A percentile compares a stretch with the other conserved stretches of the same genome.
Evolutionary conservation across 2,888 invertebrate species (phyloP).

Genomic region (Miltochrista miniata): DNA sequence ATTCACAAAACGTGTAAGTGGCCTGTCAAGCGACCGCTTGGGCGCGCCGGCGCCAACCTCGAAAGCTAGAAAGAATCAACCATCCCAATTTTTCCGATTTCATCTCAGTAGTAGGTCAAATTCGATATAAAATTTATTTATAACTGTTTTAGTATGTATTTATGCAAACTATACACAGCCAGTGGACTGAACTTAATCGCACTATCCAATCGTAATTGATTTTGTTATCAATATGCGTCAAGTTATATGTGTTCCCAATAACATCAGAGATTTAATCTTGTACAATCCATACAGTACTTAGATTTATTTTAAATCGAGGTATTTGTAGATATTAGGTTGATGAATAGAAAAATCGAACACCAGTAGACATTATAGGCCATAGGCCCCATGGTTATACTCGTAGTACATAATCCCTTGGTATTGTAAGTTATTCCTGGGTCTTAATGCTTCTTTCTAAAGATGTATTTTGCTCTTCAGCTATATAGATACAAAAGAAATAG

Average conservation of each 20-base stretch:
- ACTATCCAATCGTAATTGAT: constrained; percentile 55
- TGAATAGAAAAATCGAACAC: neutral
- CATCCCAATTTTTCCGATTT: constrained; percentile 60
- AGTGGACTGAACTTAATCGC: constrained; percentile 55
- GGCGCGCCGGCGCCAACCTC: constrained; percentile 50
- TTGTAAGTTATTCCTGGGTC: no score
- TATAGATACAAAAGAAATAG: no score
- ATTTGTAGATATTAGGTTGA: neutral
- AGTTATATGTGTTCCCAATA: constrained; percentile 36
- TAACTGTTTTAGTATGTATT: constrained; percentile 58
- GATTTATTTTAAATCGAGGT: neutral
- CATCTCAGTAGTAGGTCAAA: constrained; percentile 56
- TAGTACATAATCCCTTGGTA: no score
- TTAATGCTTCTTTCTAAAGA: no score
- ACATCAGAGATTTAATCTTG: constrained; percentile 8
- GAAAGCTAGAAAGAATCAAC: constrained; percentile 48
- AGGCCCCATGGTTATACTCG: no score
- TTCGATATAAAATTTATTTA: constrained; percentile 54
- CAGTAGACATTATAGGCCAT: no score
- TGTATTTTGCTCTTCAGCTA: no score
- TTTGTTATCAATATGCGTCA: constrained; percentile 51
- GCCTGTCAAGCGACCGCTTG: constrained; percentile 25
- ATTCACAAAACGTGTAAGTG: constrained; percentile 33
- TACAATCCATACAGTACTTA: neutral
- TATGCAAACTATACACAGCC: constrained; percentile 60